These are phyloP conservation scores for Tupaia tana DNA, from an alignment of 2,113 vertebrate species.

Conservation along the genomic window DNA sequence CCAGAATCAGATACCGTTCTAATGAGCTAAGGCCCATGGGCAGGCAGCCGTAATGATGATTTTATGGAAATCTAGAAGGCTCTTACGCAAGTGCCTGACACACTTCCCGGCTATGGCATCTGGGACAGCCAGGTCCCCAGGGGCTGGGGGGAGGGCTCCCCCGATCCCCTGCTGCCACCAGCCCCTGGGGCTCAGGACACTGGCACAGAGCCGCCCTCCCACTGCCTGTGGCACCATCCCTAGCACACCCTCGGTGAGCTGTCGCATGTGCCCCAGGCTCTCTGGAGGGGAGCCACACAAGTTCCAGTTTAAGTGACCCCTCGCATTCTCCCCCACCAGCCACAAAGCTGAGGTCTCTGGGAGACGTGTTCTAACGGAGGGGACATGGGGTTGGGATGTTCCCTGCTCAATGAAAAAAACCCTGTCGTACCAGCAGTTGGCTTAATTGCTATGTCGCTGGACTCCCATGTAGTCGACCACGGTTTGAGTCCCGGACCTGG, in stretches of 20 bases:
- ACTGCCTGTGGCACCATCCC: constrained; percentile 58
- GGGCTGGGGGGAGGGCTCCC: constrained; percentile 48
- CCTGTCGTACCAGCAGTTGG: too few species aligned
- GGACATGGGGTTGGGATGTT: not conserved
- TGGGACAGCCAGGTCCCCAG: constrained; percentile 80
- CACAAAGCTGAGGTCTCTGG: not conserved
- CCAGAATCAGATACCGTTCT: constrained; percentile 30
- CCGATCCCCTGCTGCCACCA: not conserved
- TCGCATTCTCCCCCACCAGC: accelerated
- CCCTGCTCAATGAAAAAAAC: not conserved
- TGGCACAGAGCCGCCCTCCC: constrained; percentile 54
- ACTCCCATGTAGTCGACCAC: too few species aligned
- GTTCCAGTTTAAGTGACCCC: not conserved
- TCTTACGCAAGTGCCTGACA: constrained; percentile 80
- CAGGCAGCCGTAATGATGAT: constrained; percentile 73
- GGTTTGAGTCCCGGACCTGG: too few species aligned
- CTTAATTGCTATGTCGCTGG: too few species aligned
- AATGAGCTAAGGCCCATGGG: constrained; percentile 53
- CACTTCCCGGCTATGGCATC: constrained; percentile 76
- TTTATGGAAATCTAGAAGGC: constrained; percentile 74
- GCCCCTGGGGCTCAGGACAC: constrained; percentile 42
- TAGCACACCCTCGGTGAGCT: not conserved
- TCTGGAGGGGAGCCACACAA: not conserved
- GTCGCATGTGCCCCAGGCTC: constrained; percentile 5
- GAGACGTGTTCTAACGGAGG: not conserved